Evolutionary conservation across 2,797 vertebrate genomes (phyloP).

Genomic region (Myiotriccus ornatus): DNA sequence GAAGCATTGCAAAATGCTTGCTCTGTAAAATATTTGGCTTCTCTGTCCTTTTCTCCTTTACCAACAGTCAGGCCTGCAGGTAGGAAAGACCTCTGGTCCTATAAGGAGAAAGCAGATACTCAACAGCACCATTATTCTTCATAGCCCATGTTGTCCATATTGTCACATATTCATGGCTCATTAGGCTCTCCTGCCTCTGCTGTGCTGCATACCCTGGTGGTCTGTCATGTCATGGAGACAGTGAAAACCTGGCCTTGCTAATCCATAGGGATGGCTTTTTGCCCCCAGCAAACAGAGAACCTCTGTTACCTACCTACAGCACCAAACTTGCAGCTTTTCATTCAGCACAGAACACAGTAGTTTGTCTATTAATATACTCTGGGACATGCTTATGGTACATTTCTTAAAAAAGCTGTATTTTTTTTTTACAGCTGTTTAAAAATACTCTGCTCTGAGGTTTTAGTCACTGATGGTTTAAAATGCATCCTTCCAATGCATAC

Average conservation of each 20-base stretch:
- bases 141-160: background rate
- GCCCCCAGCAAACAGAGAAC: background rate
- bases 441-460: background rate
- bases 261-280: background rate
- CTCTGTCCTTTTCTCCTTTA: background rate
- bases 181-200: background rate
- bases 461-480: background rate
- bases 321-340: background rate
- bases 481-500: background rate
- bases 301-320: background rate
- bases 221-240: background rate
- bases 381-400: background rate
- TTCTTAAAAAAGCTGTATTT: background rate
- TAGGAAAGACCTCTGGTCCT: background rate
- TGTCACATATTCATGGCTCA: background rate
- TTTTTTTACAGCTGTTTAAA: background rate
- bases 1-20: background rate
- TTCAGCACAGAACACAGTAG: background rate
- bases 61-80: background rate
- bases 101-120: background rate
- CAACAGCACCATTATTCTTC: background rate
- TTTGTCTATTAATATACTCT: background rate
- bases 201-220: background rate
- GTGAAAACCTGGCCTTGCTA: background rate
- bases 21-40: background rate